These are phyloP conservation scores for Agonum fuliginosum DNA, from an alignment of 2,888 invertebrate genomes.

Conservation along the genomic window DNA sequence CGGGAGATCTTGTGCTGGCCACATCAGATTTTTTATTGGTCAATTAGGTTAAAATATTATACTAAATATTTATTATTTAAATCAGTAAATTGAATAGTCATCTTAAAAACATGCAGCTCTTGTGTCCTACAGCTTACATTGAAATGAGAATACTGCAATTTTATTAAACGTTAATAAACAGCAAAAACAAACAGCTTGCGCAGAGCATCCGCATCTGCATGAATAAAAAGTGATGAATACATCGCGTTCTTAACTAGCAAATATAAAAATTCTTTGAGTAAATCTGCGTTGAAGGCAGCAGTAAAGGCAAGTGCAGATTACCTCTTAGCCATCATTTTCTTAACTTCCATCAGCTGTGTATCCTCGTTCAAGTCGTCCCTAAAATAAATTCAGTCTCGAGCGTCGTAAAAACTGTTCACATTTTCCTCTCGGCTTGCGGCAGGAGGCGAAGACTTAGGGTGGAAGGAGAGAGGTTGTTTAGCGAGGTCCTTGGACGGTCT, in stretches of 20 bases:
- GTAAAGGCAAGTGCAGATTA: constrained; percentile 42
- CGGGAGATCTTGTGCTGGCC: too few species aligned
- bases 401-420: constrained; percentile 50
- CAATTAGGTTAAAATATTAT: too few species aligned
- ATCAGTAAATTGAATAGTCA: too few species aligned
- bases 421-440: constrained; percentile 40
- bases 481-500: not conserved
- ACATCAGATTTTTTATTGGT: too few species aligned
- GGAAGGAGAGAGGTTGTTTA: constrained; percentile 35
- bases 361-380: not conserved
- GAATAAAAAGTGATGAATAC: constrained; percentile 1
- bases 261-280: constrained; percentile 5
- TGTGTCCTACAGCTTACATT: too few species aligned
- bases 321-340: constrained; percentile 31
- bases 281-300: constrained; percentile 20
- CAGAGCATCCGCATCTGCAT: too few species aligned
- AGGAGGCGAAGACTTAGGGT: not conserved
- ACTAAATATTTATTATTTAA: too few species aligned
- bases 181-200: too few species aligned
- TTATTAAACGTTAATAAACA: too few species aligned
- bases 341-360: constrained; percentile 27
- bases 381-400: constrained; percentile 34
- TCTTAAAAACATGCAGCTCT: too few species aligned
- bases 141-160: too few species aligned
- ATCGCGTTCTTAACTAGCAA: constrained; percentile 4